Conservation (phyloP, 2,113 vertebrate genomes). For the Promerops cafer region DNA sequence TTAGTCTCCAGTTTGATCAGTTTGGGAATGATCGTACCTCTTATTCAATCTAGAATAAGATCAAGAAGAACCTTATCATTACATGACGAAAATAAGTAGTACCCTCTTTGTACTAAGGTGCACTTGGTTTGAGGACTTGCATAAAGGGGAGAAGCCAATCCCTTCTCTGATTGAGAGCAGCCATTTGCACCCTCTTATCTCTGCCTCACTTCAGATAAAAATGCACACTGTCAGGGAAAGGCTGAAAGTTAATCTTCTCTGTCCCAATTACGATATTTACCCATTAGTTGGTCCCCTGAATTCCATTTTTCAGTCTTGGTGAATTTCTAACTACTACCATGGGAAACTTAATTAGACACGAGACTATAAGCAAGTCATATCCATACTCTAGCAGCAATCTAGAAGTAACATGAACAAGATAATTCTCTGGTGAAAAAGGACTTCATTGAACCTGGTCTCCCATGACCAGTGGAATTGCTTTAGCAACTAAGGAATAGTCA, state of each 20-base stretch:
- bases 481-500: background rate
- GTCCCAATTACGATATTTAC: rapidly evolving
- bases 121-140: background rate
- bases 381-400: background rate
- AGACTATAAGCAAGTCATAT: background rate
- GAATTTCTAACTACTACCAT: background rate
- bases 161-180: background rate
- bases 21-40: background rate
- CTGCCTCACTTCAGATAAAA: background rate
- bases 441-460: background rate
- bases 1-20: background rate
- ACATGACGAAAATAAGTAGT: background rate
- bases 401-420: background rate
- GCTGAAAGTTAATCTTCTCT: background rate
- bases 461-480: rapidly evolving
- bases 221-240: background rate
- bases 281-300: background rate
- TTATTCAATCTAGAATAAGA: background rate
- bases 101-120: background rate
- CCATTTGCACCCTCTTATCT: background rate
- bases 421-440: background rate
- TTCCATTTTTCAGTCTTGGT: background rate
- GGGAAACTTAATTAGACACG: background rate
- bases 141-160: background rate
- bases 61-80: background rate